Conservation (phyloP, 1,140 invertebrate genomes). For the Chrysomallon squamiferum region DNA sequence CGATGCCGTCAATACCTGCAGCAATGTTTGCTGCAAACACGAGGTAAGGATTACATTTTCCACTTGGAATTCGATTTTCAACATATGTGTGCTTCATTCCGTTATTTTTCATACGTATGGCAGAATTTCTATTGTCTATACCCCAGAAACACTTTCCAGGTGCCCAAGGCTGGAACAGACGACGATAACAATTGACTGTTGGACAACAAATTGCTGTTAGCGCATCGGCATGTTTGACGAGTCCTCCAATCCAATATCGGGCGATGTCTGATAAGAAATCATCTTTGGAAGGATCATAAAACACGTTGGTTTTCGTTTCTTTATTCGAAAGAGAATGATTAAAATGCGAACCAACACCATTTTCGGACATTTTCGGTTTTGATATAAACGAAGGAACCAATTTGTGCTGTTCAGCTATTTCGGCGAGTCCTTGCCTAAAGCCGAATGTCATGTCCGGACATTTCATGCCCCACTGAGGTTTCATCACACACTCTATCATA, state of each 20-base stretch:
- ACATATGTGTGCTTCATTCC: constrained; percentile 6
- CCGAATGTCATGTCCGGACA: neutral
- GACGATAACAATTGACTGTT: neutral
- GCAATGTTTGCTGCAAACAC: constrained; percentile 9
- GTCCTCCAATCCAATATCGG: neutral
- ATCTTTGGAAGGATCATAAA: neutral
- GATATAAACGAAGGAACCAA: neutral
- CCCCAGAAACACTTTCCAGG: neutral
- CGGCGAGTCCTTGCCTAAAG: neutral
- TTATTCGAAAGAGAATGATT: neutral
- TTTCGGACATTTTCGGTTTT: neutral
- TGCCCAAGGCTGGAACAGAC: neutral
- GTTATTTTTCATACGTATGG: neutral
- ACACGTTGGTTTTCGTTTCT: neutral
- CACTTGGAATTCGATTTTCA: constrained; percentile 12
- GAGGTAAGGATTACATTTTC: constrained; percentile 10
- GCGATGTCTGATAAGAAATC: neutral
- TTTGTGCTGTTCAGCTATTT: neutral
- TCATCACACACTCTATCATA: neutral
- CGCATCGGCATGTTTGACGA: neutral
- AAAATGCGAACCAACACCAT: neutral
- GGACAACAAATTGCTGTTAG: neutral
- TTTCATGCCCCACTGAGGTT: neutral
- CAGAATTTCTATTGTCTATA: neutral
- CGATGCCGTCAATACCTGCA: no score